Percentiles rank a stretch among this genome's conserved stretches.
phyloP scores from a whole-genome alignment of 2,888 invertebrate genomes.

The Psylliodes chrysocephalus region DNA sequence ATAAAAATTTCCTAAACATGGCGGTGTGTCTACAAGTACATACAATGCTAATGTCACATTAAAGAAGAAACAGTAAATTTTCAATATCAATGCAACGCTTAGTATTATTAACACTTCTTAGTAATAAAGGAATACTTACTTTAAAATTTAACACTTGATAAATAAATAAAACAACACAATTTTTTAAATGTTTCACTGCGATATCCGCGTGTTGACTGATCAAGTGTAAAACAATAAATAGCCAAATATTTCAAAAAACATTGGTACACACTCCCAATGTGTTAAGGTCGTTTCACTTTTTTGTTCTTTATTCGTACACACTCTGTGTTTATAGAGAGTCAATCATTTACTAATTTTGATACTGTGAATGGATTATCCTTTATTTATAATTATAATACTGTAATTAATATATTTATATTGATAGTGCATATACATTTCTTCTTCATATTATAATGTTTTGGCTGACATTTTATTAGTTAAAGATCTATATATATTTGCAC shows the following conservation, averaged over 20 bases:
- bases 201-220: not conserved
- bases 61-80: no score
- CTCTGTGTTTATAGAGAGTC: not conserved
- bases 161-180: not conserved
- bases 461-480: no score
- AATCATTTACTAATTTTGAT: not conserved
- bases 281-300: conserved; percentile 27
- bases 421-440: no score
- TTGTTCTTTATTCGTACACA: not conserved
- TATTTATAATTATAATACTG: not conserved
- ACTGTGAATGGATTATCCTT: not conserved
- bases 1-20: no score
- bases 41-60: no score
- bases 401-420: no score
- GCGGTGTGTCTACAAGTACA: no score
- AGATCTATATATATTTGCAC: no score
- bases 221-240: conserved; percentile 14
- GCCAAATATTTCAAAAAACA: conserved; percentile 19
- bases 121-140: no score
- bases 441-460: no score
- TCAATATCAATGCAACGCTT: no score
- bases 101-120: no score
- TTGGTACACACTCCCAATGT: conserved; percentile 4
- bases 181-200: not conserved
- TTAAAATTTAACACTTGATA: not conserved